Base-by-base conservation (phyloP, 2,888 invertebrate species). In the Imbricaverruca yamaguchii region DNA sequence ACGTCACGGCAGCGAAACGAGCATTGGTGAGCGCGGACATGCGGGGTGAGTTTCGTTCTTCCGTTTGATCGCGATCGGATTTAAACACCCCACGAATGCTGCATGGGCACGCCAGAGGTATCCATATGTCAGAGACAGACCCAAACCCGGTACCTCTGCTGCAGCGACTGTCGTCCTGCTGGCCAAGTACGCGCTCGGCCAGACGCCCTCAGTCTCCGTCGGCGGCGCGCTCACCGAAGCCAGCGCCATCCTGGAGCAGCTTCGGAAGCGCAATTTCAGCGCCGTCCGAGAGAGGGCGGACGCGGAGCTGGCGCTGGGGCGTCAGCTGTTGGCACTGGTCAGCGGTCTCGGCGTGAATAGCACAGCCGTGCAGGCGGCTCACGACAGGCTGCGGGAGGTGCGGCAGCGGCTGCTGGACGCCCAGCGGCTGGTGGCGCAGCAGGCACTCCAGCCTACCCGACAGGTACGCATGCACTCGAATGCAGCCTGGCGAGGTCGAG, bases 191-290 rank as follows among this genome's bases (percentile, higher is more conserved):
- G 86, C 85, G 74, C 83, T 84, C 56, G 85, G 84, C 13, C 84
- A 84, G 69, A 83, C 84, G 11, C 84, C 84, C 11, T 85, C 85
- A 39, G 83, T 86, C 12, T 87, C 86, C 81, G 83, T 87, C 15
- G 85, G 85, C n/a, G 84, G 84, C 59, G 87, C 87, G 15, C 82
- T 87, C 81, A 83, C 84, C 39, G 88, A 89, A 84, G 88, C 88
- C 7, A 85, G 86, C 81, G 85, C 85, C 82, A 86, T 88, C 61
- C 83, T 88, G 18, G 84, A 85, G 57, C 84, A 86, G 81, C 86
- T 88, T 4, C 84, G 86, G 82, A 85, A 84, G 61, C 84, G 85
- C 12, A 85, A 87, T 82, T 85, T 88, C 81, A 84, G 84, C 74
- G 84, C 84, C 11, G 80, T 84, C 74, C 83, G 83, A 67, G 82